These are phyloP conservation scores for Tachina fera DNA, from an alignment of 2,888 invertebrate genomes.

Conservation along the genomic window DNA sequence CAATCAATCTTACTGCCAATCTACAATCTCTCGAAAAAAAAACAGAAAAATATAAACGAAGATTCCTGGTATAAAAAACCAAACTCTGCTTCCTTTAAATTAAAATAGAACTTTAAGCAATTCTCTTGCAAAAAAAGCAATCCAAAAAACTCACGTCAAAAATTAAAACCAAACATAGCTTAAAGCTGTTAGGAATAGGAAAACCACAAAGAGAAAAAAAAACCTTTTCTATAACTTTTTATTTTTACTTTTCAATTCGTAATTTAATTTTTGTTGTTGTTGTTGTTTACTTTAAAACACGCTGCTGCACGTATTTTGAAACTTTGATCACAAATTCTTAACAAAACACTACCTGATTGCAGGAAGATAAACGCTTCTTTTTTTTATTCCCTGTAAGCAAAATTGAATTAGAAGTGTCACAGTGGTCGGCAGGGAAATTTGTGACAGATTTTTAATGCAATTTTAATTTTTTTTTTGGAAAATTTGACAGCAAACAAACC, in stretches of 20 bases:
- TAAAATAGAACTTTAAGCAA: neutral
- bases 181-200: neutral
- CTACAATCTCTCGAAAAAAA: neutral
- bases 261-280: neutral
- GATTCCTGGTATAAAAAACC: neutral
- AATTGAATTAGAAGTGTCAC: neutral
- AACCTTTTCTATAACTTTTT: neutral
- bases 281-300: neutral
- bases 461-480: too few relatives aligned
- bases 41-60: neutral
- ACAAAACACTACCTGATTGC: slow-evolving; percentile 26
- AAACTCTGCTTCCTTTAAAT: neutral
- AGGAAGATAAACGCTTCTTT: neutral
- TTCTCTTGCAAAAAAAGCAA: neutral
- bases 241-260: neutral
- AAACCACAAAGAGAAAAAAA: neutral
- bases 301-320: neutral
- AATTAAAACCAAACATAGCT: slow-evolving; percentile 19
- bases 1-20: neutral
- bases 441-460: too few relatives aligned
- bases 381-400: neutral
- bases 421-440: neutral
- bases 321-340: slow-evolving; percentile 8
- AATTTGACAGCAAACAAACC: too few relatives aligned
- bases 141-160: slow-evolving; percentile 2